These are phyloP conservation scores for Zaprionus davidi DNA, from an alignment of 1,140 invertebrate species.

Conservation along the genomic window DNA sequence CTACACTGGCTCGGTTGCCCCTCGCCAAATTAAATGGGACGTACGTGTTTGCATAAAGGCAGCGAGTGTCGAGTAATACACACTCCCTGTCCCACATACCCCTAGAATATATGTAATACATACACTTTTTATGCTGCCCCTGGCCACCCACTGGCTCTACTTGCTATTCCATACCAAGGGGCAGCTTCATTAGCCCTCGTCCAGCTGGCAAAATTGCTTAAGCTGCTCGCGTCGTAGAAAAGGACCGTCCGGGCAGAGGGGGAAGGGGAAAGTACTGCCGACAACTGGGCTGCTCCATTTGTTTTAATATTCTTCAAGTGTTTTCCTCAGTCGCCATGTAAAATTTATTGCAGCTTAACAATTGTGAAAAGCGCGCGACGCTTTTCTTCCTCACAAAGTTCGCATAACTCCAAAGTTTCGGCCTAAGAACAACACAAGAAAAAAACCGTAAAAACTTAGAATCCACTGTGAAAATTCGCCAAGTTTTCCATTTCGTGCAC, in stretches of 20 bases:
- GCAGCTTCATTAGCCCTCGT: constrained; percentile 41
- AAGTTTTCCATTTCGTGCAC: constrained; percentile 69
- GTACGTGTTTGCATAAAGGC: constrained; percentile 75
- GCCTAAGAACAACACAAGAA: constrained; percentile 27
- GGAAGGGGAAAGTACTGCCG: constrained; percentile 20
- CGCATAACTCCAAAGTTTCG: constrained; percentile 32
- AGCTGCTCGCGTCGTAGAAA: constrained; percentile 33
- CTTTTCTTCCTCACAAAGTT: constrained; percentile 11
- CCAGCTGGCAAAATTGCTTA: constrained; percentile 36
- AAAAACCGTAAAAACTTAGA: constrained; percentile 45
- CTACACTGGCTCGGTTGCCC: constrained; percentile 60
- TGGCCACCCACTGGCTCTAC: background rate
- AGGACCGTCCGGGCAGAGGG: constrained; percentile 2
- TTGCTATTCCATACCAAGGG: constrained; percentile 9
- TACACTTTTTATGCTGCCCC: constrained; percentile 20
- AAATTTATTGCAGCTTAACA: constrained; percentile 63
- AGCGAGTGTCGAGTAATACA: constrained; percentile 33
- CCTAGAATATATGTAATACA: constrained; percentile 9
- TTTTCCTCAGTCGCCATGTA: constrained; percentile 62
- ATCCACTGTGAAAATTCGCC: constrained; percentile 30
- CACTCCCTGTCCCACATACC: background rate
- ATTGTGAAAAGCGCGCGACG: constrained; percentile 32
- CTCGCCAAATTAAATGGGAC: constrained; percentile 75
- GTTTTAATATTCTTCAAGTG: constrained; percentile 71
- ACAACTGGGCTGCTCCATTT: constrained; percentile 40